Conservation (phyloP, 2,797 vertebrate species). For the Poeciliopsis gracilis region DNA sequence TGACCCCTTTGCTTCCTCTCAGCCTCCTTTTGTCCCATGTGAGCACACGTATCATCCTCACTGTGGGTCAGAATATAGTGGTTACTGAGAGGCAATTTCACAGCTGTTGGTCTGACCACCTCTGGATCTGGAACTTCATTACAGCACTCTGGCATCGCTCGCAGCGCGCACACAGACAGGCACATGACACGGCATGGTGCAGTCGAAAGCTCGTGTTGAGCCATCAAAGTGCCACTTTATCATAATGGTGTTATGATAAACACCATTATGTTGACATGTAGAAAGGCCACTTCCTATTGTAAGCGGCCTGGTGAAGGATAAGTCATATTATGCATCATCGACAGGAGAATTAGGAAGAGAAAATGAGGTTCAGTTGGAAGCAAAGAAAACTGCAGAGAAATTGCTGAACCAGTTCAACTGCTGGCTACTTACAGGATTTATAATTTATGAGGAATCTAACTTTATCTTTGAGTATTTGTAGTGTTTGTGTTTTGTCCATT, state of each 20-base stretch:
- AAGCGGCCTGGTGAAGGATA: conserved; percentile 30
- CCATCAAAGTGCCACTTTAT: conserved; percentile 38
- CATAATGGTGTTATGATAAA: conserved; percentile 36
- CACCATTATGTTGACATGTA: conserved; percentile 25
- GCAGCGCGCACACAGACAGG: conserved; percentile 21
- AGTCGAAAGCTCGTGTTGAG: conserved; percentile 29
- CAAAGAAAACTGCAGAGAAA: conserved; percentile 9
- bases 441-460: background rate
- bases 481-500: background rate
- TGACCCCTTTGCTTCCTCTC: conserved; percentile 5
- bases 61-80: conserved; percentile 25
- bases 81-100: conserved; percentile 78
- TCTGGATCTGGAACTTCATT: conserved; percentile 63
- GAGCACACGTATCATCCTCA: conserved; percentile 25
- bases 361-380: conserved; percentile 10
- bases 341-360: conserved; percentile 1
- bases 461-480: background rate
- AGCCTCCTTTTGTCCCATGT: background rate
- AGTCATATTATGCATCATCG: conserved; percentile 31
- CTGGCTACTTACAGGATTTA: background rate
- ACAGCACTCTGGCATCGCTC: conserved; percentile 28
- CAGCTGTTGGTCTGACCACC: conserved; percentile 69
- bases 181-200: conserved; percentile 10
- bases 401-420: background rate
- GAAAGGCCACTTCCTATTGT: conserved; percentile 25